These are phyloP conservation scores for Pentalonia nigronervosa DNA, from an alignment of 1,140 invertebrate species.

Conservation along the genomic window DNA sequence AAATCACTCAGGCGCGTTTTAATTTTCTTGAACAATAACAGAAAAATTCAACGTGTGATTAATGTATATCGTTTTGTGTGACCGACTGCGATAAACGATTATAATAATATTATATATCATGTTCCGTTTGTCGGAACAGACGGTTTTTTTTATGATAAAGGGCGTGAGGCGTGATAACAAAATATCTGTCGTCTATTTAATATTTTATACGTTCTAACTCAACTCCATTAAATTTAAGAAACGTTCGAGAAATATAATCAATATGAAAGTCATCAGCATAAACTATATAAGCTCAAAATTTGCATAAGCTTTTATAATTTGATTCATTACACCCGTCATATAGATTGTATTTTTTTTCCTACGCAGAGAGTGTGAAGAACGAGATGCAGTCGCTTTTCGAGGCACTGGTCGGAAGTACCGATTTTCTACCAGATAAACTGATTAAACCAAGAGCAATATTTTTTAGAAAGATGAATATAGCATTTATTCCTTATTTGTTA, in stretches of 20 bases:
- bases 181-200: neutral
- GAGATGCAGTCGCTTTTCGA: neutral
- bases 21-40: neutral
- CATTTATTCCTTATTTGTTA: neutral
- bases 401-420: neutral
- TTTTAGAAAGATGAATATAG: neutral
- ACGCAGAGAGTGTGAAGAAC: neutral
- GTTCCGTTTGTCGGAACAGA: neutral
- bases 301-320: slow-evolving; percentile 5
- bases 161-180: neutral
- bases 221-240: neutral
- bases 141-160: neutral
- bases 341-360: neutral
- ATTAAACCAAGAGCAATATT: neutral
- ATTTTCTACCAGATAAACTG: neutral
- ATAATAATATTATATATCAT: neutral
- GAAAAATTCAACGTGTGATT: slow-evolving; percentile 18
- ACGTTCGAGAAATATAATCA: neutral
- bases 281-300: neutral
- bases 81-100: neutral
- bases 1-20: neutral
- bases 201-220: neutral
- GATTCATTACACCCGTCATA: slow-evolving; percentile 3
- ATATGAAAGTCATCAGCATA: neutral
- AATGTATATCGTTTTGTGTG: neutral